Base-by-base conservation (phyloP, 2,797 vertebrate species). In the Tolypeutes matacus region DNA sequence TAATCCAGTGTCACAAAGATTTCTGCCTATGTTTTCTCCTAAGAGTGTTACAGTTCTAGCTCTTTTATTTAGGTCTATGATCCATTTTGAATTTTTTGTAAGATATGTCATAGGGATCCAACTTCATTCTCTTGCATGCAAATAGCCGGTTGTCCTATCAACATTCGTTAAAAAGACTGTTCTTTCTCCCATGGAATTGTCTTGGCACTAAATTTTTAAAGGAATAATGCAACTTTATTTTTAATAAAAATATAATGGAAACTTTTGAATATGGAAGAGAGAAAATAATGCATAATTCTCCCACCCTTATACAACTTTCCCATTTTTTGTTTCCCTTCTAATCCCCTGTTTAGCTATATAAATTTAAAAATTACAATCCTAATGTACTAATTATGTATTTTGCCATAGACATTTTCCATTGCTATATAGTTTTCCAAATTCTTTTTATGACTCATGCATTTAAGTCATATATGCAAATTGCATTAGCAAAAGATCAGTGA, bases 291-390 rank as follows among this genome's bases (percentile, higher is more conserved):
- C 11, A 49, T 89, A 77, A 80, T 78, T 80, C 39, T 82, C 10
- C 20, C 42, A 65, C 5, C 12, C 27, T 93, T 60, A 7, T 15
- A 46, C 4, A 89, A 17, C 14, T 78, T 93, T 34, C 46, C 20
- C 78, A 25, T 83, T 86, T 80, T 84, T 39, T 92, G 29, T 76
- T 84, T 92, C 29, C 21, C 25, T 67, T 91, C 25, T 84, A 80
- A 36, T 88, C 10, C 21, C 27, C 20, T 21, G 31, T 69, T 5
- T 1, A 81, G 70, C 81, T 31, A 49, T 56, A 84, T 39, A 85
- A 34, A 85, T 86, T 91, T 93, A 88, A 86, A 34, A 93, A 31
- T 87, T 95, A 29, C 42, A 94, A 12, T 92, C 27, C 46, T 75
- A 86, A 62, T 82, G 18, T 88, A 83, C 5, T 64, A 46, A 91